Percentiles rank a stretch among this genome's conserved stretches.
phyloP scores from a whole-genome alignment of 2,113 vertebrate genomes.

The Strigops habroptila region DNA sequence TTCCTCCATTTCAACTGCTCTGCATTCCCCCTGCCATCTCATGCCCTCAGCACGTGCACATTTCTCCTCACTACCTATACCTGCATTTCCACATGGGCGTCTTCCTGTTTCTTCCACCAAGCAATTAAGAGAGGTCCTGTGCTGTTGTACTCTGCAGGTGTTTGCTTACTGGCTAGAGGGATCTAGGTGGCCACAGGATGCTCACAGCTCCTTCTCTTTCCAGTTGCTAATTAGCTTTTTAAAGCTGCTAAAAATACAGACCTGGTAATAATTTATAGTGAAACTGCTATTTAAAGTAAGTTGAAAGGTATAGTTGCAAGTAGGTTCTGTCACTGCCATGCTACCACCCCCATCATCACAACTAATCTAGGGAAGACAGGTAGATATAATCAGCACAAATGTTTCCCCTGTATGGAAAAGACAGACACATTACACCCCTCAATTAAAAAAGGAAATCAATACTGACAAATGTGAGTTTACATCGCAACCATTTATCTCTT shows the following conservation, averaged over 20 bases:
- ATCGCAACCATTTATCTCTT: constrained; percentile 67
- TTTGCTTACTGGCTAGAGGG: constrained; percentile 3
- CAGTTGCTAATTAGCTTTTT: constrained; percentile 33
- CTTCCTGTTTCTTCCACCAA: not conserved
- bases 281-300: constrained; percentile 64
- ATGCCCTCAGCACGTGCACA: not conserved
- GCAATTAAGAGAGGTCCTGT: constrained; percentile 39
- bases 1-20: not conserved
- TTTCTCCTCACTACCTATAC: not conserved
- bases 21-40: not conserved
- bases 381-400: constrained; percentile 69
- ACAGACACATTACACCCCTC: constrained; percentile 64
- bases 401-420: constrained; percentile 62
- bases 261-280: constrained; percentile 46
- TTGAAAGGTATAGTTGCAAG: constrained; percentile 57
- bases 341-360: constrained; percentile 42
- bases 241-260: constrained; percentile 39
- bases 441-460: constrained; percentile 75
- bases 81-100: not conserved
- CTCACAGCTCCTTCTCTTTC: constrained; percentile 36
- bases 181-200: not conserved
- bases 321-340: constrained; percentile 46
- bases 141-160: constrained; percentile 7
- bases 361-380: constrained; percentile 55
- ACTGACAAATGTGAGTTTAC: constrained; percentile 71